phyloP scores from a whole-genome alignment of 2,797 vertebrate genomes.

The Limnodromus scolopaceus region DNA sequence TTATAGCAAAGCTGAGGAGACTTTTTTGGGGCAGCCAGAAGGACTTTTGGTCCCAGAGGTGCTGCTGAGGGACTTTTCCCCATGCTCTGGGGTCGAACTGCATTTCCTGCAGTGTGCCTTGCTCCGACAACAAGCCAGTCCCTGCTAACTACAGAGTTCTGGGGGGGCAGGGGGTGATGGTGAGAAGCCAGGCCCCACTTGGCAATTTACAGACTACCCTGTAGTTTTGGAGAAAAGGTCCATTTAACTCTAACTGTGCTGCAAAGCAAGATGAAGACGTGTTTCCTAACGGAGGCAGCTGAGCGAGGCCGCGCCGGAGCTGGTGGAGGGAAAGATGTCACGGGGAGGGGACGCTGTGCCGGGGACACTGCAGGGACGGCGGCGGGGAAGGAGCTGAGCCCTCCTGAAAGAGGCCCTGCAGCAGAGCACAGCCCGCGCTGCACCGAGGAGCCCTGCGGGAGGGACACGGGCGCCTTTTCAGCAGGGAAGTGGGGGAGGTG shows the following conservation, averaged over 20 bases:
- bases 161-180: background rate
- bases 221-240: background rate
- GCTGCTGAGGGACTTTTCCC: background rate
- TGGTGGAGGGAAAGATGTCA: background rate
- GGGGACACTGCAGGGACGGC: background rate
- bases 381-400: background rate
- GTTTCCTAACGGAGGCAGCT: background rate
- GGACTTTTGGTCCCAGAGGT: background rate
- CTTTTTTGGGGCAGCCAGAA: background rate
- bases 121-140: rapidly evolving
- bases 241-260: background rate
- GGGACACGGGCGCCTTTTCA: background rate
- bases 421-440: background rate
- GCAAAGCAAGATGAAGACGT: background rate
- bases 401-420: background rate
- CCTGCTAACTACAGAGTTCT: background rate
- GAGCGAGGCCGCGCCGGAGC: rapidly evolving
- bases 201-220: background rate
- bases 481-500: conserved; percentile 14
- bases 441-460: background rate
- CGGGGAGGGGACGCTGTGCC: background rate
- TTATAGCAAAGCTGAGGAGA: background rate
- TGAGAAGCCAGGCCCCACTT: background rate
- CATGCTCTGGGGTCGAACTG: rapidly evolving
- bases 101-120: background rate